A percentile compares a stretch with the other conserved stretches of the same genome.
Evolutionary conservation across 1,140 invertebrate genomes (phyloP).

Genomic region (Lepidurus couesii): DNA sequence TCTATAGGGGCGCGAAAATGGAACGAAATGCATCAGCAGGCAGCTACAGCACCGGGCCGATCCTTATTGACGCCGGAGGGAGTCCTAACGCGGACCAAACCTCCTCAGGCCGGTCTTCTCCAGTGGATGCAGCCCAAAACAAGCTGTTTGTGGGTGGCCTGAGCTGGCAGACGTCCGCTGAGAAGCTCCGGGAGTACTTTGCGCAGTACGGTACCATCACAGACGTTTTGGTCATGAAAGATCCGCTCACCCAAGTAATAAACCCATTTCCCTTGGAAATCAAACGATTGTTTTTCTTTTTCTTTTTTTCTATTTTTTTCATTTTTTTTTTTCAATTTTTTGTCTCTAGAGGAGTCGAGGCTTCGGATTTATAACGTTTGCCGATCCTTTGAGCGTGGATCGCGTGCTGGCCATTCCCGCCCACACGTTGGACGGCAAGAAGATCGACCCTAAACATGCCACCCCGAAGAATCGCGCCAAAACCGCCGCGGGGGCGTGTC

Average conservation of each 20-base stretch:
- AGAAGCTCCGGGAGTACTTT: constrained; percentile 83
- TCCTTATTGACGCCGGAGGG: constrained; percentile 21
- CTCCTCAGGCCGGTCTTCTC: constrained; percentile 32
- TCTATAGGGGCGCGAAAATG: constrained; percentile 17
- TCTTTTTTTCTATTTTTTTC: not conserved
- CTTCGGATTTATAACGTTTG: constrained; percentile 89
- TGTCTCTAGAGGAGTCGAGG: constrained; percentile 72
- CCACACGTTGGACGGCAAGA: constrained; percentile 88
- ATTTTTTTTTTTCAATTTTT: constrained; percentile 33
- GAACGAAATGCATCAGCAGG: constrained; percentile 23
- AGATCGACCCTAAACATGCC: constrained; percentile 87
- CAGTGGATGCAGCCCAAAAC: constrained; percentile 66
- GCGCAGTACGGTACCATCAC: constrained; percentile 84
- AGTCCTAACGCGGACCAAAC: constrained; percentile 22
- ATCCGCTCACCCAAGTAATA: constrained; percentile 82
- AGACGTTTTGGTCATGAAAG: constrained; percentile 91
- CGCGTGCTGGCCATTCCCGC: constrained; percentile 82
- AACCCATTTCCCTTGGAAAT: not conserved
- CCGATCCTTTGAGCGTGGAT: constrained; percentile 78
- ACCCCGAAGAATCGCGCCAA: constrained; percentile 81
- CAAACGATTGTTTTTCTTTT: not conserved
- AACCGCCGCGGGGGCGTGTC: constrained; percentile 40
- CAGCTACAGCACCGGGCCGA: not conserved
- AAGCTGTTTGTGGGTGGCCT: constrained; percentile 86
- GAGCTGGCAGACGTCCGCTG: constrained; percentile 84